Base-by-base conservation (phyloP, 2,888 invertebrate genomes). In the Diachrysia chrysitis region DNA sequence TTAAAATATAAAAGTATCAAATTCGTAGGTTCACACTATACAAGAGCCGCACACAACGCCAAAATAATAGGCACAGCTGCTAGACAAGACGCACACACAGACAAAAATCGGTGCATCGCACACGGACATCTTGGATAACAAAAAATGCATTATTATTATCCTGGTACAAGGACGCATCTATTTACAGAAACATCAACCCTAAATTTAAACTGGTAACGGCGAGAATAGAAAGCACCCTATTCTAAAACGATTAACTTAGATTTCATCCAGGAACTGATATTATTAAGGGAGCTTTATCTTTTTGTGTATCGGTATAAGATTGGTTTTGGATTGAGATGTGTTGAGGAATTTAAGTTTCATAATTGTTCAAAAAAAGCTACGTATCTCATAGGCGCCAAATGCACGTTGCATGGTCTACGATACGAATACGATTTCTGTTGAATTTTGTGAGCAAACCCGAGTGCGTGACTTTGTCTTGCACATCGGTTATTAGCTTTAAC, bases 141-240 rank as follows among this genome's bases (percentile, higher is more conserved):
- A 94, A 94, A 94, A 93, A 94, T 87, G 89, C 89, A 92, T 93
- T 95, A 94, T 94, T 95, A 95, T 94, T 94, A 95, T 92, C 91
- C 88, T 88, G 85, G 85, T 85, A 87, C 88, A 89, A 91, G 90
- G 89, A 89, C 87, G 89, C 78, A 48, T 59, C 19, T 65, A 46
- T 54, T 4, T 77, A 82, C 29, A 19, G 73, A 23, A 92, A 87
- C 83, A 66, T 81, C 68, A 53, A 83, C 89, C 83, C 62, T 91
- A 85, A 64, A 12, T 0, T 29, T 2, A 2, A 14, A 2, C 0
- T 0, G 0, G 53, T 73, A 84, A 76, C 74, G 80, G 59, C 60
- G 48, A 71, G 19, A 66, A 73, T 76, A 72, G 81, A 76, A 77
- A 71, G 82, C 56, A 29, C 19, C 21, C 32, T 57, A 16, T 66